Percentiles rank a stretch among this genome's conserved stretches.
Evolutionary conservation across 2,888 invertebrate species (phyloP).

Genomic region (Girardia tigrina): DNA sequence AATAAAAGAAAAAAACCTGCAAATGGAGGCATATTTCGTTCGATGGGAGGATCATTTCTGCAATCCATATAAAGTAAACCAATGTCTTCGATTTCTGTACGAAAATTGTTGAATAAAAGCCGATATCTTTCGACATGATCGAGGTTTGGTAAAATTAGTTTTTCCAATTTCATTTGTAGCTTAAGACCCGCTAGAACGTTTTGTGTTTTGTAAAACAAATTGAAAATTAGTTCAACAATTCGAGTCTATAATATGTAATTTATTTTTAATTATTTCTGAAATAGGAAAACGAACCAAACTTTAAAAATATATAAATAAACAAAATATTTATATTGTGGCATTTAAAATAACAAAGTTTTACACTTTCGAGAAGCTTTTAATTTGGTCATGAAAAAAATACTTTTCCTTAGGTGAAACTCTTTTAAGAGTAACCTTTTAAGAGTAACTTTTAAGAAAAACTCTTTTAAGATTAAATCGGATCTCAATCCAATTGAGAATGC

Average conservation of each 20-base stretch:
- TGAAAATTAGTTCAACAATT: neutral
- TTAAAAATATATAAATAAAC: neutral
- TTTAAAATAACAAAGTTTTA: too few relatives aligned
- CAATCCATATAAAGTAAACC: constrained; percentile 13
- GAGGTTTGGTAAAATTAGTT: neutral
- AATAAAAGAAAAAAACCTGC: neutral
- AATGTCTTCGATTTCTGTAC: constrained; percentile 21
- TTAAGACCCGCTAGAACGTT: neutral
- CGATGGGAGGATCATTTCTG: constrained; percentile 5
- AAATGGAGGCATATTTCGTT: constrained; percentile 21
- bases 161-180: neutral
- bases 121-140: neutral
- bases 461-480: too few relatives aligned
- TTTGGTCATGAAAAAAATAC: too few relatives aligned
- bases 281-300: too few relatives aligned
- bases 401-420: too few relatives aligned
- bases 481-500: too few relatives aligned
- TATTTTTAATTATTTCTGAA: neutral
- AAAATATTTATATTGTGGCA: neutral
- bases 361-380: too few relatives aligned
- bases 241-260: neutral
- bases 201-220: neutral
- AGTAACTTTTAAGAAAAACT: too few relatives aligned
- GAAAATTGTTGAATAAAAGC: neutral
- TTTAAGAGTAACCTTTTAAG: too few relatives aligned